These are phyloP conservation scores for Diorhabda elongata DNA, from an alignment of 1,140 invertebrate genomes.

Conservation along the genomic window DNA sequence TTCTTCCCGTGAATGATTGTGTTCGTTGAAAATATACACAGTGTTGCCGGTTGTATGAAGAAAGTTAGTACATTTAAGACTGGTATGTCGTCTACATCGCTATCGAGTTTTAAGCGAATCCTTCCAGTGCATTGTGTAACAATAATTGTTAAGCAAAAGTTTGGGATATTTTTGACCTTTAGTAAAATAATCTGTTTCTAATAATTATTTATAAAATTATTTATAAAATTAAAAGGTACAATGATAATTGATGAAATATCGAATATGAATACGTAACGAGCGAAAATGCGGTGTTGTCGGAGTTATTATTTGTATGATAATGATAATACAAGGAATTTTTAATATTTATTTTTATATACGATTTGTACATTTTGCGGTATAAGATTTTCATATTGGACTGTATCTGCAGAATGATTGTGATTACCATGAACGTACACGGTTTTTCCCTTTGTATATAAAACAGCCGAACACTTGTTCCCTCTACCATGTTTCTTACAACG, in stretches of 20 bases:
- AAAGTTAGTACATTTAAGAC: conserved; percentile 14
- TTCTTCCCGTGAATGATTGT: conserved; percentile 27
- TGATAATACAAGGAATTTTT: too few relatives aligned
- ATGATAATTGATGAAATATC: too few relatives aligned
- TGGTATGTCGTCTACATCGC: conserved; percentile 9
- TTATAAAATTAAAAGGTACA: too few relatives aligned
- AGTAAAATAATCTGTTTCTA: conserved; percentile 15
- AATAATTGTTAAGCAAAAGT: conserved; percentile 15
- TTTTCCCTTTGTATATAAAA: conserved; percentile 26
- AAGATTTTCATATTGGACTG: too few relatives aligned
- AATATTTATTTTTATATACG: too few relatives aligned
- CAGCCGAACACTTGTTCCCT: conserved; percentile 26
- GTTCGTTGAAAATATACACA: conserved; percentile 25
- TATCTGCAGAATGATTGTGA: conserved; percentile 28
- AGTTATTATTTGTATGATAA: too few relatives aligned
- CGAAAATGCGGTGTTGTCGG: too few relatives aligned
- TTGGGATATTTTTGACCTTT: conserved; percentile 20
- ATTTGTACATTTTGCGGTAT: too few relatives aligned
- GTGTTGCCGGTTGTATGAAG: conserved; percentile 30
- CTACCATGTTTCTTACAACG: conserved; percentile 23
- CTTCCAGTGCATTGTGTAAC: conserved; percentile 11
- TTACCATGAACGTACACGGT: conserved; percentile 22
- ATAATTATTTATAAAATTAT: not conserved
- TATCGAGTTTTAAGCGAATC: conserved; percentile 15
- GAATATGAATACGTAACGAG: too few relatives aligned